Evolutionary conservation across 2,797 vertebrate genomes (phyloP).

Genomic region (Brachymystax lenok): DNA sequence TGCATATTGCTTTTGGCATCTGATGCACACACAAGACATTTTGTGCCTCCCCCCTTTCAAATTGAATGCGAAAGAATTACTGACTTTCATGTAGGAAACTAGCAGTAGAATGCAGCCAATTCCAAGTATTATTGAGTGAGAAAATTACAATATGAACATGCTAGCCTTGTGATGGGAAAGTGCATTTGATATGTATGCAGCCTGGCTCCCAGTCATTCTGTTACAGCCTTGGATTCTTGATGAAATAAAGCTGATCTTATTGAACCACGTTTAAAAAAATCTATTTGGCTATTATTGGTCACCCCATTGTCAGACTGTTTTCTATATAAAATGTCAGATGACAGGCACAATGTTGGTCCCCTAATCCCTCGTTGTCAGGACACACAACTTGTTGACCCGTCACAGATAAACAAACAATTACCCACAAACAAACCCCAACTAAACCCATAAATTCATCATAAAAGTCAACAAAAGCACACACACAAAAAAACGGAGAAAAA

Average conservation of each 20-base stretch:
- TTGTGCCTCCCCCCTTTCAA: slow-evolving; percentile 47
- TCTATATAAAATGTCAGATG: slow-evolving; percentile 1
- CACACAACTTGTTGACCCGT: slow-evolving; percentile 55
- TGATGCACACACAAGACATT: slow-evolving; percentile 57
- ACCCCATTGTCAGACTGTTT: slow-evolving; percentile 21
- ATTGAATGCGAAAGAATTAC: slow-evolving; percentile 60
- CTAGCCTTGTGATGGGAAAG: slow-evolving; percentile 9
- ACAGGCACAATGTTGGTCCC: slow-evolving; percentile 33
- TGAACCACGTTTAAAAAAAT: slow-evolving; percentile 44
- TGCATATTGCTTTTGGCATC: slow-evolving; percentile 64
- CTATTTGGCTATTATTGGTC: slow-evolving; percentile 32
- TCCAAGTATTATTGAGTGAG: slow-evolving; percentile 51
- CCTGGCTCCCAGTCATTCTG: slow-evolving; percentile 23
- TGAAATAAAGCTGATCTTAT: slow-evolving; percentile 41
- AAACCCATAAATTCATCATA: background rate
- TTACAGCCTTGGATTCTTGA: slow-evolving; percentile 6
- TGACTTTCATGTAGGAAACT: slow-evolving; percentile 59
- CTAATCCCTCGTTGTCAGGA: slow-evolving; percentile 55
- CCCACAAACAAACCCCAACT: slow-evolving; percentile 49
- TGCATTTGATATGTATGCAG: slow-evolving; percentile 41
- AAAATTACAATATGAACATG: slow-evolving; percentile 47
- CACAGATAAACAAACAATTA: slow-evolving; percentile 49
- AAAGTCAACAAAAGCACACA: slow-evolving; percentile 16
- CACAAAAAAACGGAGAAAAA: slow-evolving; percentile 33
- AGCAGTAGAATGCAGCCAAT: slow-evolving; percentile 48